Conservation (phyloP, 2,888 invertebrate species). For the Cheilosia vulpina region DNA sequence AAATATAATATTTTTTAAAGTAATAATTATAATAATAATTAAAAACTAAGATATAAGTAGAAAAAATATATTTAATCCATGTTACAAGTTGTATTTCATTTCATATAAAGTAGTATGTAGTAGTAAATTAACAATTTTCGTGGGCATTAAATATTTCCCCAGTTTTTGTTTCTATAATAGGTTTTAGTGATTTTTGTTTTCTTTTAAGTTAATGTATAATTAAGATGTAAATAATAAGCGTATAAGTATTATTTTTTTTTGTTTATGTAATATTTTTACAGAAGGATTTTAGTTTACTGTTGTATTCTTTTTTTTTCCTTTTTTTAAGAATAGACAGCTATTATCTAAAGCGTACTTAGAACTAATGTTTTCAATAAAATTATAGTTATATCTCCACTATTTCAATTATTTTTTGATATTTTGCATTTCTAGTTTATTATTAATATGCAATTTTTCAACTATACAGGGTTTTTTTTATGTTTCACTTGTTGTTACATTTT, state of each 20-base stretch:
- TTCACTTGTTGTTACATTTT: constrained; percentile 16
- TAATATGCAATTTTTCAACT: constrained; percentile 52
- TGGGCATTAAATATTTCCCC: constrained; percentile 3
- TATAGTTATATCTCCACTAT: background rate
- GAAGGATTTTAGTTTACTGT: background rate
- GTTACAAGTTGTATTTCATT: constrained; percentile 27
- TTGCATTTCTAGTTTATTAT: constrained; percentile 14
- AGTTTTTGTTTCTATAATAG: constrained; percentile 7
- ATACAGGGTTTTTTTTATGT: constrained; percentile 32
- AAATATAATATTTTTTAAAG: constrained; percentile 31
- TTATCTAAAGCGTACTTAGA: background rate
- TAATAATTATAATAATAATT: constrained; percentile 29
- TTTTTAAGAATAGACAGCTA: constrained; percentile 2
- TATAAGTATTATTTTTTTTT: constrained; percentile 57
- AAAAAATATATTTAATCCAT: constrained; percentile 51
- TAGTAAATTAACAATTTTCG: constrained; percentile 17
- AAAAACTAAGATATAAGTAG: constrained; percentile 57
- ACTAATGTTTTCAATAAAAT: constrained; percentile 2
- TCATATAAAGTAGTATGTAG: constrained; percentile 29
- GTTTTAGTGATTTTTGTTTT: constrained; percentile 29
- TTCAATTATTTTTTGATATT: constrained; percentile 34
- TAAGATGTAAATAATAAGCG: constrained; percentile 71
- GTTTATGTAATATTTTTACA: constrained; percentile 38
- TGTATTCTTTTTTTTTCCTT: constrained; percentile 4
- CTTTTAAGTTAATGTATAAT: constrained; percentile 50